Conservation (phyloP, 2,888 invertebrate species). For the Troides oblongomaculatus region DNA sequence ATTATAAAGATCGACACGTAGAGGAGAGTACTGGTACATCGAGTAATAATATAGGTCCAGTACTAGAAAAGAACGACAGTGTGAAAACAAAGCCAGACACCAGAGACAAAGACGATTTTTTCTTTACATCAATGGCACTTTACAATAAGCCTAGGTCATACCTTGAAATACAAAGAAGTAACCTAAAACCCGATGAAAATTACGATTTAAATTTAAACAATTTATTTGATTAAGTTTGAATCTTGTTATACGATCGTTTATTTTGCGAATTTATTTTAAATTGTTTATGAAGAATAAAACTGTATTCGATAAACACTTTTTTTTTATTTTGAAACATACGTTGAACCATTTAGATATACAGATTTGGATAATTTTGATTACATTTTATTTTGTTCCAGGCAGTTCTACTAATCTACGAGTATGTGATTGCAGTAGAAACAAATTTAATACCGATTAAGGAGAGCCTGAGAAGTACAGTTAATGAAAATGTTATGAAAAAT, state of each 20-base stretch:
- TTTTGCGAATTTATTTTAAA: background rate
- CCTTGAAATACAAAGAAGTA: conserved; percentile 52
- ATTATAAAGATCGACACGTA: conserved; percentile 9
- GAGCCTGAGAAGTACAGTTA: conserved; percentile 39
- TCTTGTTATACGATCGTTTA: background rate
- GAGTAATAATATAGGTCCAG: background rate
- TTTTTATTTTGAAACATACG: background rate
- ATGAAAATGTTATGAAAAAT: conserved; percentile 39
- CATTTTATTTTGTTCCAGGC: conserved; percentile 56
- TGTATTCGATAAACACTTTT: background rate
- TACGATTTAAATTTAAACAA: conserved; percentile 48
- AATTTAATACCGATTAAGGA: conserved; percentile 62
- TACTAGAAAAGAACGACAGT: background rate
- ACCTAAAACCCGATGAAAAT: conserved; percentile 49
- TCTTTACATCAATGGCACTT: conserved; percentile 47
- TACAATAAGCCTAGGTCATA: conserved; percentile 46
- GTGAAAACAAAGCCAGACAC: background rate
- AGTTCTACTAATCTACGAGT: conserved; percentile 76
- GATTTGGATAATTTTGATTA: background rate
- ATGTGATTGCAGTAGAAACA: conserved; percentile 73
- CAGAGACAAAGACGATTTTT: conserved; percentile 20
- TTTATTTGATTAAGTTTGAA: conserved; percentile 36
- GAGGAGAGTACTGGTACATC: conserved; percentile 5
- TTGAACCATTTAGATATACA: background rate
- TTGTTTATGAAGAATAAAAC: background rate